Percentiles rank a stretch among this genome's conserved stretches.
Evolutionary conservation across 2,797 vertebrate genomes (phyloP).

Genomic region (Pogonophryne albipinna): DNA sequence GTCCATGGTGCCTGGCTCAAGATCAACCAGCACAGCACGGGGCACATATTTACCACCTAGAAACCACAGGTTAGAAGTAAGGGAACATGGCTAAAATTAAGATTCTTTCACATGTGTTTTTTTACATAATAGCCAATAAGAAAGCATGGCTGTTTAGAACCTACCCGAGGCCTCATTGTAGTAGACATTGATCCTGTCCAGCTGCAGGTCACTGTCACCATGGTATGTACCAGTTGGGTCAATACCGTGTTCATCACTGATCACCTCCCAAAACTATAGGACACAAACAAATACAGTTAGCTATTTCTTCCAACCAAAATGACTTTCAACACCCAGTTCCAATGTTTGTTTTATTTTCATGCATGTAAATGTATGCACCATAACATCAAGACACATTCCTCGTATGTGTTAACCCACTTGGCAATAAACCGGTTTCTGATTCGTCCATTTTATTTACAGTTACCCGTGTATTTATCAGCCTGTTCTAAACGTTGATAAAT

Average conservation of each 20-base stretch:
- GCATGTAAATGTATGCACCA: too few relatives aligned
- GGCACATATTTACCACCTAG: constrained; percentile 89
- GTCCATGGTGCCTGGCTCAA: constrained; percentile 90
- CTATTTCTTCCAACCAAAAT: neutral
- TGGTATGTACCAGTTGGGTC: constrained; percentile 88
- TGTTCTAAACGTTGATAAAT: neutral
- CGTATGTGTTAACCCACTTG: too few relatives aligned
- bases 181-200: constrained; percentile 89
- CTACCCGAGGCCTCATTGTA: constrained; percentile 88
- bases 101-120: too few relatives aligned
- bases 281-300: neutral
- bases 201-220: constrained; percentile 88
- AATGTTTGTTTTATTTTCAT: too few relatives aligned
- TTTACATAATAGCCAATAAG: too few relatives aligned
- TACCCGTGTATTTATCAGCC: neutral
- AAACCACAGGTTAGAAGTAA: neutral
- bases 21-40: constrained; percentile 87
- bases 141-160: accelerated
- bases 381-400: too few relatives aligned
- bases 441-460: neutral
- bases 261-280: constrained; percentile 88
- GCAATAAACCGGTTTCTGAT: neutral
- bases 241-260: constrained; percentile 89
- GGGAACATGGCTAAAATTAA: neutral
- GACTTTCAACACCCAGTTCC: neutral